Base-by-base conservation (phyloP, 2,113 vertebrate genomes). In the Abramis brama region DNA sequence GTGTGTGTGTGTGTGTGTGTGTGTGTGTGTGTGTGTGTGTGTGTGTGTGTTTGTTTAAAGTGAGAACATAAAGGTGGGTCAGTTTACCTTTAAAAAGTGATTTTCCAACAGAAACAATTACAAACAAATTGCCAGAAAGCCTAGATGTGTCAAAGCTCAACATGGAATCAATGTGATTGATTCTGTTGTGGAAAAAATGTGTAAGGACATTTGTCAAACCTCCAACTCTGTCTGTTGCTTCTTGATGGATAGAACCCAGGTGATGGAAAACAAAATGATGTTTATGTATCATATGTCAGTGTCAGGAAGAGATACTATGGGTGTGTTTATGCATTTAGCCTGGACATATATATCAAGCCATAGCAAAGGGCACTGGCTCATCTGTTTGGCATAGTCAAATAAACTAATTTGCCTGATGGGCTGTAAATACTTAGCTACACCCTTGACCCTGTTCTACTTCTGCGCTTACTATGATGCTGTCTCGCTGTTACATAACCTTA, bases 241-340 rank as follows among this genome's bases (percentile, higher is more conserved):
- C 71, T 83, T 77, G 79, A 83, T 83, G 30, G 71, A 82, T 82
- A 66, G 39, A 30, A 77, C 71, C 27, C 30, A 82, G 74, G 71
- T 83, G 78, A 75, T 75, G 85, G 82, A 86, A 86, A 86, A 76
- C 43, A 85, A 79, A 86, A 80, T 80, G 23, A 86, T 80, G 85
- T 80, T 80, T 79, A 86, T 86, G 77, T 43, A 74, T 74, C 68
- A 59, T 73, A 59, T 86, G 77, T 86, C 77, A 80, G 55, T 86
- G 84, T 86, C 84, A 80, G 77, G 68, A 79, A 39, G 52, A 60
- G 78, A 86, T 79, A 30, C 39, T 30, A n/a, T 11, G 52, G n/a
- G 64, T 80, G 47, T 73, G 39, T 73, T 80, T 86, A 78, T 57
- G 36, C 27, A 66, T 73, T 43, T 23, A 17, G 33, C 60, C 64